Base-by-base conservation (phyloP, 2,888 invertebrate genomes). In the Silvanus unidentatus region DNA sequence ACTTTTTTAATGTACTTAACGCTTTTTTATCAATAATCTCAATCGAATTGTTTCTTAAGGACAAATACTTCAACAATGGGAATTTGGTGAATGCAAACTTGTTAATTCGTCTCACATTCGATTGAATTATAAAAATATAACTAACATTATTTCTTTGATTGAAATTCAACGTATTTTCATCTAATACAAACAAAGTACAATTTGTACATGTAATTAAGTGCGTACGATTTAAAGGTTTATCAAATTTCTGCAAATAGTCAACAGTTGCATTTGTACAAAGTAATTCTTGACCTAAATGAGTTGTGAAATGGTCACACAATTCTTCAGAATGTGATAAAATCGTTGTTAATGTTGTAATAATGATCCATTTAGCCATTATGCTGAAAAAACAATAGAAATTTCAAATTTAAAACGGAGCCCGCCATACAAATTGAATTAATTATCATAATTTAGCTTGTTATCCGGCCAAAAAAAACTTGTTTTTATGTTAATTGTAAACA, bases 1-100 rank as follows among this genome's bases (percentile, higher is more conserved):
- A 50, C 12, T 69, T 54, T 22, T 65, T 66, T 1, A 73, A 60
- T 2, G 63, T 65, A 8, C 54, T 45, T n/a, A 75, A 69, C n/a
- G 70, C 64, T 36, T 61, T 64, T 1, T 58, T 49, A 44, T 72
- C 69, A 12, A 75, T 58, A 11, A 58, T 55, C 2, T 62, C 60
- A 27, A 75, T 65, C 3, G 53, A 45, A 48, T 75, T 75, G 29
- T 59, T 55, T 2, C 58, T 60, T 9, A 75, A 52, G 43, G 66
- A 65, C 28, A 75, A 50, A 9, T 59, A 53, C 49, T 65, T 69
- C 29, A 74, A 50, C 42, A 69, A 38, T 16, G 60, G 60, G 43
- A 68, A 62, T 40, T 58, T 64, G 10, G 42, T 50, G 49, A 71
- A 70, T 2, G 69, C 62, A 16, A 54, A 55, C 30, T 60, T 62